Base-by-base conservation (phyloP, 2,113 vertebrate genomes). In the Cochlearius cochlearius region DNA sequence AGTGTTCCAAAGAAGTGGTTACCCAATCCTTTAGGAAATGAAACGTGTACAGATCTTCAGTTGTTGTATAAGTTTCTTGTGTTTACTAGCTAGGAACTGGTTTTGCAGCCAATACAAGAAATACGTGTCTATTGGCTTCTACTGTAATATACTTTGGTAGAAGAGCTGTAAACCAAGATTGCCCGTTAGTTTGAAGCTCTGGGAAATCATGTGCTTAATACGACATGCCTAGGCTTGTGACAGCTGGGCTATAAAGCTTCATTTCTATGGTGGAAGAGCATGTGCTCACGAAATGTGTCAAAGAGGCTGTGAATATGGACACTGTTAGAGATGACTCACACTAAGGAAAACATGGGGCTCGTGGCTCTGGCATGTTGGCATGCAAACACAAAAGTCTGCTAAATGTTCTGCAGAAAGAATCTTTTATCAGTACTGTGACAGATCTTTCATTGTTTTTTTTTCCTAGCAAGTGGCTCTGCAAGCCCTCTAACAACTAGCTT, bases 281-380 rank as follows among this genome's bases (percentile, higher is more conserved):
- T 56, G 69, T 91, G 77, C 75, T 63, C 66, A 85, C 93, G 69
- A 93, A 60, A 25, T 16, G 66, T 94, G 94, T 90, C 78, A 90
- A 58, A 55, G 71, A 82, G 45, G 55, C 78, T 53, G 67, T 94
- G 87, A 92, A 67, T 94, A 36, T 86, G 88, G 85, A 68, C 75
- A n/a, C 69, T 96, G 84, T 91, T 92, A 53, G 77, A 58, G 87
- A n/a, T 94, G 87, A 94, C 71, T 96, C 88, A 71, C 25, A 1
- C 43, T 12, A 19, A n/a, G 59, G 56, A 68, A 94, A 92, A 80
- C 85, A 69, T 69, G 53, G 59, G 79, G 49, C 69, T 92, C 0
- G 26, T 95, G 90, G 85, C 74, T 94, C 34, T 93, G 76, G 89
- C 66, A 58, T 93, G 92, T 88, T 90, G 81, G 84, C 85, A 30